These are phyloP conservation scores for Omphaloscelis lunosa DNA, from an alignment of 2,888 invertebrate genomes.

Conservation along the genomic window DNA sequence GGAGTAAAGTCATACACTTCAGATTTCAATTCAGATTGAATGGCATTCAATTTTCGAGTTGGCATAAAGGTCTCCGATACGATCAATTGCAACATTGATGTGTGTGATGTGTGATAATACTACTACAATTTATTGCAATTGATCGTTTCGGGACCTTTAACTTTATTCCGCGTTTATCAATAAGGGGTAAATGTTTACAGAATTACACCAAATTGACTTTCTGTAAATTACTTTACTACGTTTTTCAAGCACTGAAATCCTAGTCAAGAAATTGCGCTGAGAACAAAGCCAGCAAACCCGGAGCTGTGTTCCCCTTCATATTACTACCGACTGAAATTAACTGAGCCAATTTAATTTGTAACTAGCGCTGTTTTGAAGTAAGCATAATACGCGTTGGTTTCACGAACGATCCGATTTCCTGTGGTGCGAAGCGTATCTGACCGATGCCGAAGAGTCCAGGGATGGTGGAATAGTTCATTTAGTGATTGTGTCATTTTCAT, in stretches of 20 bases:
- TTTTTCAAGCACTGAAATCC: conserved; percentile 39
- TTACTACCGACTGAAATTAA: conserved; percentile 15
- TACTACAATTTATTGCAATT: too few species aligned
- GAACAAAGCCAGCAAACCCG: conserved; percentile 37
- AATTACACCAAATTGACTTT: not conserved
- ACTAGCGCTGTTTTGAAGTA: not conserved
- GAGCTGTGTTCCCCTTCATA: conserved; percentile 17
- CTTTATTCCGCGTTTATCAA: too few species aligned
- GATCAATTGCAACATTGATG: too few species aligned
- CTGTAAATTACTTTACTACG: conserved; percentile 12
- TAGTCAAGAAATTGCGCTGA: conserved; percentile 47
- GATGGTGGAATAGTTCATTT: not conserved
- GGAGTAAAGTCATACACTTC: not conserved
- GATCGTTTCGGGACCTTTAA: too few species aligned
- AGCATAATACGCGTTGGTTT: not conserved
- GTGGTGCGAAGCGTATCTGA: not conserved
- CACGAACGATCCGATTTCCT: too few species aligned
- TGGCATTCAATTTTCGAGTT: not conserved
- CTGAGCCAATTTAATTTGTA: conserved; percentile 1
- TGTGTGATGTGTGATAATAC: too few species aligned
- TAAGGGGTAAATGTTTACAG: too few species aligned
- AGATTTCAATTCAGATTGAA: too few species aligned
- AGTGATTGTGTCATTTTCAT: not conserved
- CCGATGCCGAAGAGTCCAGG: too few species aligned
- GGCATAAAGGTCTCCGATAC: too few species aligned